These are phyloP conservation scores for Huso huso DNA, from an alignment of 2,797 vertebrate species.

Conservation along the genomic window DNA sequence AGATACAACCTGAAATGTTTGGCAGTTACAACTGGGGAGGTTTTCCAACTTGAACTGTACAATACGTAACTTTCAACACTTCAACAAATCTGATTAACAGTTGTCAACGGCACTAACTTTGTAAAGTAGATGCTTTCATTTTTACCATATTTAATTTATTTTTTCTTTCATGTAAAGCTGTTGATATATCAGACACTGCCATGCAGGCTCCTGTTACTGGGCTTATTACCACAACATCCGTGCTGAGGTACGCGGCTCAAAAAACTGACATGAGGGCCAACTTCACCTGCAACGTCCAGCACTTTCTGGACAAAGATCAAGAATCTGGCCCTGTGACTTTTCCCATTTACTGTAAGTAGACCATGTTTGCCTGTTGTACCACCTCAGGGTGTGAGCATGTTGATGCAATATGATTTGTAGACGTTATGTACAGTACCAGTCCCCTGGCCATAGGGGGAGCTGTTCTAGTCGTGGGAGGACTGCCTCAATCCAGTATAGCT, in stretches of 20 bases:
- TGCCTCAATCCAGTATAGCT: constrained; percentile 19
- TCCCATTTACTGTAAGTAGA: constrained; percentile 78
- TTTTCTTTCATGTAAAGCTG: constrained; percentile 33
- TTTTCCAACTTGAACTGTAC: no score
- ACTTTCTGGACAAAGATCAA: constrained; percentile 34
- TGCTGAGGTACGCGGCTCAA: constrained; percentile 69
- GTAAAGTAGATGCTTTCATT: no score
- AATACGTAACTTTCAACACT: no score
- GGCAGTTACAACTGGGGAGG: no score
- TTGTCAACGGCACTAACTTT: no score
- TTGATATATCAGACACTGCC: constrained; percentile 42
- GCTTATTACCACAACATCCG: constrained; percentile 70
- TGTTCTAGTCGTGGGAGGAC: constrained; percentile 5
- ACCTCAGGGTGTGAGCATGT: constrained; percentile 29
- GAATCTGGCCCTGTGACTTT: constrained; percentile 52
- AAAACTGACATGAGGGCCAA: constrained; percentile 67
- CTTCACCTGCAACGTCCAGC: constrained; percentile 69
- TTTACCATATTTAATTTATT: neutral
- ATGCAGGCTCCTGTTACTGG: constrained; percentile 62
- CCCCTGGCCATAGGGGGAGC: constrained; percentile 15
- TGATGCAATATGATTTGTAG: constrained; percentile 31
- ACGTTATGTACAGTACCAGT: constrained; percentile 23
- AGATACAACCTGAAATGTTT: no score
- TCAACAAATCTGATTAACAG: no score
- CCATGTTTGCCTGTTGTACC: constrained; percentile 26